Base-by-base conservation (phyloP, 2,113 vertebrate species). In the Tachysurus fulvidraco region DNA sequence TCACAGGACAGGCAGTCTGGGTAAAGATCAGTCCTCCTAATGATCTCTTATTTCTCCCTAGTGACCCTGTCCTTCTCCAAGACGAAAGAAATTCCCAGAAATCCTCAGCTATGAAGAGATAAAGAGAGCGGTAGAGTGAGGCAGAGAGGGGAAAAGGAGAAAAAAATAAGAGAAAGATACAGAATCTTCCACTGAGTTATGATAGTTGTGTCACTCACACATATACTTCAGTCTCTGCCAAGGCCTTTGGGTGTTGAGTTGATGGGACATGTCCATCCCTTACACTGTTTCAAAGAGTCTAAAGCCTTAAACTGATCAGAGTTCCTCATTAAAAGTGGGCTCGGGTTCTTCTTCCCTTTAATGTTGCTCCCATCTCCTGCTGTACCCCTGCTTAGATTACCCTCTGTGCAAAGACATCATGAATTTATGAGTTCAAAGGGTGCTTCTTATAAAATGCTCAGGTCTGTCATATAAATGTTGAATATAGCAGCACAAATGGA, bases 21-120 rank as follows among this genome's bases (percentile, higher is more conserved):
- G 88, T 91, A 93, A 92, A 93, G 91, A 93, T 92, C 90, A 89
- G 87, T 93, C 87, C 88, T 84, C 89, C 84, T 89, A 92, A 91
- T 88, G 88, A 83, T 81, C 44, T 82, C 80, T 89, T 90, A 92
- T 92, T 92, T 83, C 89, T 92, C 92, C 59, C 89, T 89, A 91
- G 88, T 73, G 78, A 73, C 57, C 83, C 62, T 82, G 88, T 36
- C 36, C 78, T 76, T 83, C n/a, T 21, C 41, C 55, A 78, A 82
- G 60, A 87, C 87, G 88, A 87, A 0, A 69, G 80, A 86, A 83
- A 85, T 87, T 79, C 76, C 69, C 41, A 83, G 46, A 86, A 65
- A 87, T 62, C 65, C 81, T 83, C 44, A 64, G 73, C 28, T 14
- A 77, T 52, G 78, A 55, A 62, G 79, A 73, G 69, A 85, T 79